Evolutionary conservation across 2,113 vertebrate genomes (phyloP).

Genomic region (Antigone vipio): DNA sequence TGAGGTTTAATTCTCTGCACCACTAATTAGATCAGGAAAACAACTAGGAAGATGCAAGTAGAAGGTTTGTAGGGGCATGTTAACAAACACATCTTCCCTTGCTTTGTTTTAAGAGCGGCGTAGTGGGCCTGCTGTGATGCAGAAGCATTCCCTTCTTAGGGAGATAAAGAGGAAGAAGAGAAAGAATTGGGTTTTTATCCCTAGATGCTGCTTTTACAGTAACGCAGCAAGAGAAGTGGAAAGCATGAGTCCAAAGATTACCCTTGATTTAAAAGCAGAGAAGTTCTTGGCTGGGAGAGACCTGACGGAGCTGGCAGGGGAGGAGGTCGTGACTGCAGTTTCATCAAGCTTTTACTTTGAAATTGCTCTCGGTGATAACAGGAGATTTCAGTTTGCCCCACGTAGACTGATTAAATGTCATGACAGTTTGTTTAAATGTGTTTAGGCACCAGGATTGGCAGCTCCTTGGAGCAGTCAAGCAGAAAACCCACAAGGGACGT

Average conservation of each 20-base stretch:
- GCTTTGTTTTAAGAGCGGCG: not conserved
- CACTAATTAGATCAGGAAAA: slow-evolving; percentile 62
- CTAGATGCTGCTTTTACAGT: not conserved
- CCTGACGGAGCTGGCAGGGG: not conserved
- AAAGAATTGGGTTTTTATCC: not conserved
- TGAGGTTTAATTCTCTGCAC: slow-evolving; percentile 66
- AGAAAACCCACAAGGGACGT: not conserved
- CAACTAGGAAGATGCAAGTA: not conserved
- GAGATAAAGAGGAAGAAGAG: not conserved
- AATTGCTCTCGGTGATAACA: not conserved
- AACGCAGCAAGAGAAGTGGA: not conserved
- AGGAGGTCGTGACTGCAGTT: not conserved
- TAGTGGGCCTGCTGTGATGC: not conserved
- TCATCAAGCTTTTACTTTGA: not conserved
- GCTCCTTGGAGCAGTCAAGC: not conserved
- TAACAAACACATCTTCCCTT: not conserved
- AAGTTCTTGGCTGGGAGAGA: not conserved
- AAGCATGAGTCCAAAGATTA: fast-evolving
- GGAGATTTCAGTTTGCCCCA: not conserved
- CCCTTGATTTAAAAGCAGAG: not conserved
- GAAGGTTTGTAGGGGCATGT: not conserved
- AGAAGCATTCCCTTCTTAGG: not conserved
- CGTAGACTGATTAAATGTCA: not conserved
- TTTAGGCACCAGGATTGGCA: not conserved
- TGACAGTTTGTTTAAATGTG: not conserved